A percentile compares a stretch with the other conserved stretches of the same genome.
These are phyloP conservation scores for Cynodonichthys magdalenae DNA, from an alignment of 2,797 vertebrate species.

Conservation along the genomic window DNA sequence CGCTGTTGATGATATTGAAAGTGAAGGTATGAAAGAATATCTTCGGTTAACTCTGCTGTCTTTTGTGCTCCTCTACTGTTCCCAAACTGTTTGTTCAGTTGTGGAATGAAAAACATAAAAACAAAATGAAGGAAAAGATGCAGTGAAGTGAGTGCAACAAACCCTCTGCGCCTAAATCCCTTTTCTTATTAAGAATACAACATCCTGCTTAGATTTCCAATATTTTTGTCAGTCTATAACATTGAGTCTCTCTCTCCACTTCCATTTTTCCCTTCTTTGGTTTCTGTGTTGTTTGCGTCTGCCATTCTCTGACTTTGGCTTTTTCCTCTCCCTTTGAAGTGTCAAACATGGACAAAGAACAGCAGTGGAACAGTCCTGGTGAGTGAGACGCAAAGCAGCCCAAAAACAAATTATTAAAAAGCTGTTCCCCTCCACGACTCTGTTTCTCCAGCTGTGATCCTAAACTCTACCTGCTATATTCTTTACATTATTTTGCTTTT, in stretches of 20 bases:
- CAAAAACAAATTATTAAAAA: slow-evolving; percentile 66
- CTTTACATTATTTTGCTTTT: slow-evolving; percentile 21
- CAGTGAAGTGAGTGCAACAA: slow-evolving; percentile 22
- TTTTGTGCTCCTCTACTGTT: slow-evolving; percentile 23
- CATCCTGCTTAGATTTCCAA: slow-evolving; percentile 47
- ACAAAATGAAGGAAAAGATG: slow-evolving; percentile 5
- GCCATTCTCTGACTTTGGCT: slow-evolving; percentile 47
- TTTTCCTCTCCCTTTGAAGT: slow-evolving; percentile 68
- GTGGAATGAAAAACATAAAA: not conserved
- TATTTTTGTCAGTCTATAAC: slow-evolving; percentile 49
- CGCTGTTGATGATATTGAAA: slow-evolving; percentile 93
- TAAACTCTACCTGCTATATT: slow-evolving; percentile 30
- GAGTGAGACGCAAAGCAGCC: slow-evolving; percentile 61
- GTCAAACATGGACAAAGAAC: slow-evolving; percentile 75
- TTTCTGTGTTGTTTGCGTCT: slow-evolving; percentile 51
- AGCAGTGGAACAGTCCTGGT: slow-evolving; percentile 67
- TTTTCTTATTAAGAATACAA: slow-evolving; percentile 45
- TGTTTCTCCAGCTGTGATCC: slow-evolving; percentile 33
- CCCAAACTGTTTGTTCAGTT: slow-evolving; percentile 23
- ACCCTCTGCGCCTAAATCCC: slow-evolving; percentile 9
- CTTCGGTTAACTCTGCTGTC: slow-evolving; percentile 17
- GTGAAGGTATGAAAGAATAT: slow-evolving; percentile 87
- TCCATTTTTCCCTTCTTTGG: slow-evolving; percentile 35
- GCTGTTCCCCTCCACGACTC: slow-evolving; percentile 29
- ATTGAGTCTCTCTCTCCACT: slow-evolving; percentile 42